Evolutionary conservation across 2,113 vertebrate genomes (phyloP).

Genomic region (Malurus cyaneus): DNA sequence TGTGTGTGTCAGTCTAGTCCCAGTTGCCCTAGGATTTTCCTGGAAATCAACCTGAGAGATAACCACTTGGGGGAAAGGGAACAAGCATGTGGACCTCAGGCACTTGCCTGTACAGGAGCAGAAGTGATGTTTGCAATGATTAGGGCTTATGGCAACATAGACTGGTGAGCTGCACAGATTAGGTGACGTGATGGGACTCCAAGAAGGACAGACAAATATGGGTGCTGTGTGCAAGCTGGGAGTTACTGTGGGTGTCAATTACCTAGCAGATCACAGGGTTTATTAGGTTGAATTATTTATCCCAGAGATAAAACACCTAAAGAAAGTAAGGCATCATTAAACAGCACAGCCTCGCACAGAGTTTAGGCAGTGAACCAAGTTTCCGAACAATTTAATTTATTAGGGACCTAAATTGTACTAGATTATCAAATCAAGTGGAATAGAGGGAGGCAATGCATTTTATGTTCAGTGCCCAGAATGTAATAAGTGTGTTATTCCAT

Average conservation of each 20-base stretch:
- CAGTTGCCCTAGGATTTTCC: neutral
- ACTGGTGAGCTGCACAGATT: neutral
- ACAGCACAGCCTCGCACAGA: slow-evolving; percentile 22
- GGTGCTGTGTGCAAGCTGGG: slow-evolving; percentile 7
- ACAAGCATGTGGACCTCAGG: neutral
- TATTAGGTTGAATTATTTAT: slow-evolving; percentile 68
- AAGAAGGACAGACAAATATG: slow-evolving; percentile 8
- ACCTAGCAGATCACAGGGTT: slow-evolving; percentile 46
- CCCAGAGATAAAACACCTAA: slow-evolving; percentile 42
- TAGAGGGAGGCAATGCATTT: slow-evolving; percentile 35
- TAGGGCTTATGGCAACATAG: neutral
- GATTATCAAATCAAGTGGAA: slow-evolving; percentile 66
- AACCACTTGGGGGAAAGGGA: neutral
- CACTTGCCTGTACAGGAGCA: neutral
- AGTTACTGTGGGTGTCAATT: slow-evolving; percentile 57
- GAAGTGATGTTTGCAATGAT: neutral
- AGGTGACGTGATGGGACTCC: neutral
- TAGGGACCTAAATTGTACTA: slow-evolving; percentile 46
- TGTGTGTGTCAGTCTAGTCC: neutral
- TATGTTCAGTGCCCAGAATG: slow-evolving; percentile 10
- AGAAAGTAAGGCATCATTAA: slow-evolving; percentile 55
- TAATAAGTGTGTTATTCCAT: slow-evolving; percentile 26
- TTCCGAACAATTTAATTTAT: slow-evolving; percentile 67
- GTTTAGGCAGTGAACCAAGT: slow-evolving; percentile 64
- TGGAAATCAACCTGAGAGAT: neutral